These are phyloP conservation scores for Ophion costatus DNA, from an alignment of 2,888 invertebrate species.

Conservation along the genomic window DNA sequence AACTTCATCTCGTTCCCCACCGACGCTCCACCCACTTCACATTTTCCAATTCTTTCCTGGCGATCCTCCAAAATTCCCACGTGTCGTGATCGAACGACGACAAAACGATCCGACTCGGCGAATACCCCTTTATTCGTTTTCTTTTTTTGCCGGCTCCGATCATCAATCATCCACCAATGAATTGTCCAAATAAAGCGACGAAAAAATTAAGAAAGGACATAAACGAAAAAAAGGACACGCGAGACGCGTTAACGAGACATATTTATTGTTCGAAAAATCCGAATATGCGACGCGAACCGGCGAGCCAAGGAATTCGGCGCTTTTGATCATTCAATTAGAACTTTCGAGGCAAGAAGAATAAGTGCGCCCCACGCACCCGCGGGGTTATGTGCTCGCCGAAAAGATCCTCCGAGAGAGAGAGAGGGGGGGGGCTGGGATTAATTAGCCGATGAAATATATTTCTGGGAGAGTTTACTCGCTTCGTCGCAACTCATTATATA, in stretches of 20 bases:
- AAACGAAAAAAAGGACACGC: not conserved
- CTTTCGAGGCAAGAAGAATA: conserved; percentile 32
- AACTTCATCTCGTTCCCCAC: too few relatives aligned
- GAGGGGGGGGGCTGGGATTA: conserved; percentile 62
- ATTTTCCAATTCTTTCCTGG: too few relatives aligned
- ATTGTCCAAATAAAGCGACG: not conserved
- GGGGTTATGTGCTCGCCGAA: conserved; percentile 61
- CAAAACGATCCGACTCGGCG: too few relatives aligned
- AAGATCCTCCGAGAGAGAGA: conserved; percentile 30
- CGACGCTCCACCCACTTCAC: too few relatives aligned
- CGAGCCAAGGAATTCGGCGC: conserved; percentile 63
- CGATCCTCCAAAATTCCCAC: too few relatives aligned
- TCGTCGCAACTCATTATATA: conserved; percentile 44
- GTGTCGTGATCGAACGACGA: too few relatives aligned
- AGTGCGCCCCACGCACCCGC: conserved; percentile 47
- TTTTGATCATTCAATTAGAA: conserved; percentile 72
- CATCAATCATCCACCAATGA: conserved; percentile 12
- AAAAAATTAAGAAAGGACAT: too few relatives aligned
- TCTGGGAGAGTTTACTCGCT: conserved; percentile 49
- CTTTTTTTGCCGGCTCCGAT: too few relatives aligned
- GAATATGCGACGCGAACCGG: conserved; percentile 44
- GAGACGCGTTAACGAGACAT: conserved; percentile 64
- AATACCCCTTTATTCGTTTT: too few relatives aligned
- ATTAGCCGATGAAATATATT: conserved; percentile 70
- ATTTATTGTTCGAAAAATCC: conserved; percentile 67